Base-by-base conservation (phyloP, 2,888 invertebrate species). In the Lottia gigantea region DNA sequence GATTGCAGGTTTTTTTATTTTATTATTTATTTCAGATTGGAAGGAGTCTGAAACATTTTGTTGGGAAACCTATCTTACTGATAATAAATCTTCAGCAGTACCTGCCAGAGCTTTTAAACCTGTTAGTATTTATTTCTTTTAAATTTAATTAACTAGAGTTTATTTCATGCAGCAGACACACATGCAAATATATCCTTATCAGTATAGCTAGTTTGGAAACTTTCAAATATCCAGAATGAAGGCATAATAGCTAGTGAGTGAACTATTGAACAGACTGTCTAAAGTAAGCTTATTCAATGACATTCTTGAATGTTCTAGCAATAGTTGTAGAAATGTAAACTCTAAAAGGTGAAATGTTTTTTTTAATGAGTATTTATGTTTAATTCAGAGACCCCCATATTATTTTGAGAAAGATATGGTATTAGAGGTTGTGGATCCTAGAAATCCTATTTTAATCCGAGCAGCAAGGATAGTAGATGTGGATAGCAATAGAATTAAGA, bases 381-480 rank as follows among this genome's bases (percentile, higher is more conserved):
- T 23, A 7, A 49, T 69, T 2, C 92, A 94, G 75, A 92, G 95
- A 40, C 91, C 93, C 23, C 92, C 94, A 8, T 92, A 93, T 75
- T 93, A 93, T 2, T 97, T 96, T 88, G 93, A 93, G 83, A 89
- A 92, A 14, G 94, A 94, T 47, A 95, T 95, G 95, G 94, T 94
- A 86, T 89, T 96, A 2, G 96, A 97, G 89, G 94, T 93, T 16
- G 95, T 96, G 0, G 96, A 97, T 85, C 93, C 92, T 81, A 84
- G 90, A n/a, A 90, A 90, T 75, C 95, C 95, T 0, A 92, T 93
- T 82, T 89, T 96, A 25, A 94, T 97, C 76, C 92, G 97, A 64
- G 96, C 95, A 55, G 95, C 95, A 0, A 93, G 94, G 0, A 92
- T 97, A 26, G 91, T 92, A 73, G 94, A 93, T 68, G 79, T 84